phyloP scores from a whole-genome alignment of 1,140 invertebrate species.

The Solenopsis fugax region DNA sequence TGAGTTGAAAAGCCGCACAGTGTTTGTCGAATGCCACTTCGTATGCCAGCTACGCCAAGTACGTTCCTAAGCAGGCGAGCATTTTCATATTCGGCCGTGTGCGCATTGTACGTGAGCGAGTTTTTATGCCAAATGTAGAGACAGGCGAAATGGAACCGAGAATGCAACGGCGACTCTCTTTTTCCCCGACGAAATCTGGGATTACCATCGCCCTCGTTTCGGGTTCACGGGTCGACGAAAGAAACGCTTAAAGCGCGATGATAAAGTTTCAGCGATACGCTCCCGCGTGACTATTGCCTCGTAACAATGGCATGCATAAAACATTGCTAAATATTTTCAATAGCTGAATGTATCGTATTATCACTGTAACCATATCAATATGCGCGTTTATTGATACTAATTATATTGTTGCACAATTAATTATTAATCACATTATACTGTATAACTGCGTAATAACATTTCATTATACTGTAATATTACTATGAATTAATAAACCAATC shows the following conservation, averaged over 20 bases:
- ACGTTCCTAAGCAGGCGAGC: constrained; percentile 72
- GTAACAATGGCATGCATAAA: neutral
- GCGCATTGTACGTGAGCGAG: constrained; percentile 49
- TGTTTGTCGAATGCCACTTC: constrained; percentile 81
- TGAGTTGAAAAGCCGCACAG: constrained; percentile 78
- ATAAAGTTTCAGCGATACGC: constrained; percentile 31
- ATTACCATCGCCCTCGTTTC: constrained; percentile 52
- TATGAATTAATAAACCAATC: constrained; percentile 5
- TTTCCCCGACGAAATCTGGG: constrained; percentile 48
- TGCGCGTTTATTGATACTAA: neutral
- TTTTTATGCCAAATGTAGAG: constrained; percentile 53
- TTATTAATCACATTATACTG: too few species aligned
- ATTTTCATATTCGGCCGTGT: constrained; percentile 67
- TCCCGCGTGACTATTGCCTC: too few species aligned
- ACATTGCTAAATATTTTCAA: constrained; percentile 9
- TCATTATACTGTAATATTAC: neutral
- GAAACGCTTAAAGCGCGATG: constrained; percentile 35
- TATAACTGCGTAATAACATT: neutral
- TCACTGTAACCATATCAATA: neutral
- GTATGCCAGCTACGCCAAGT: constrained; percentile 75
- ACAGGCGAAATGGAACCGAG: constrained; percentile 39
- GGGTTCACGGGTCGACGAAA: constrained; percentile 33
- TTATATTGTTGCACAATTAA: neutral
- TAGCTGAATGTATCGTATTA: neutral
- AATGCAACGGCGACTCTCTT: constrained; percentile 37